Evolutionary conservation across 2,797 vertebrate species (phyloP).

Genomic region (Eulemur rubriventer): DNA sequence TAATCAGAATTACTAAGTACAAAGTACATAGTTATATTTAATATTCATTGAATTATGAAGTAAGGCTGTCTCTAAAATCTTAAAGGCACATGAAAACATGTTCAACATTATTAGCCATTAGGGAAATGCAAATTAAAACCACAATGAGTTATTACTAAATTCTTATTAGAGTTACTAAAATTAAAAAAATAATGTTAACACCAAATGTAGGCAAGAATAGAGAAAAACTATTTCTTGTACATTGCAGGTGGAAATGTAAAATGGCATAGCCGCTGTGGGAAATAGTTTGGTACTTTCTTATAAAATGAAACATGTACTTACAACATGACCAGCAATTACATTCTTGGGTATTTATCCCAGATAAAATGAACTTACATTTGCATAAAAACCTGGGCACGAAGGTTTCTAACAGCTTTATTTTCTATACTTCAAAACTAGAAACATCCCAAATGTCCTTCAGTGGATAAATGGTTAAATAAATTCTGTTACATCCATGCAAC

Average conservation of each 20-base stretch:
- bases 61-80: background rate
- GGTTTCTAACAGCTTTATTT: background rate
- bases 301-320: background rate
- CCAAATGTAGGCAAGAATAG: background rate
- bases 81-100: background rate
- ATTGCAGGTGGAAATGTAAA: background rate
- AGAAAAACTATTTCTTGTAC: background rate
- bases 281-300: background rate
- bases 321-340: background rate
- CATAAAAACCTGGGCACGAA: background rate
- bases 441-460: background rate
- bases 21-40: background rate
- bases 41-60: conserved; percentile 37
- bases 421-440: background rate
- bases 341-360: background rate
- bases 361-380: background rate
- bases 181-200: background rate
- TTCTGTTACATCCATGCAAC: background rate
- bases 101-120: background rate
- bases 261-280: background rate
- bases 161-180: background rate
- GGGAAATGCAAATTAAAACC: background rate
- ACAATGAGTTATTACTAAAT: background rate
- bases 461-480: background rate
- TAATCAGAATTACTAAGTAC: conserved; percentile 33